Conservation (phyloP, 2,113 vertebrate species). For the Glaucidium brasilianum region DNA sequence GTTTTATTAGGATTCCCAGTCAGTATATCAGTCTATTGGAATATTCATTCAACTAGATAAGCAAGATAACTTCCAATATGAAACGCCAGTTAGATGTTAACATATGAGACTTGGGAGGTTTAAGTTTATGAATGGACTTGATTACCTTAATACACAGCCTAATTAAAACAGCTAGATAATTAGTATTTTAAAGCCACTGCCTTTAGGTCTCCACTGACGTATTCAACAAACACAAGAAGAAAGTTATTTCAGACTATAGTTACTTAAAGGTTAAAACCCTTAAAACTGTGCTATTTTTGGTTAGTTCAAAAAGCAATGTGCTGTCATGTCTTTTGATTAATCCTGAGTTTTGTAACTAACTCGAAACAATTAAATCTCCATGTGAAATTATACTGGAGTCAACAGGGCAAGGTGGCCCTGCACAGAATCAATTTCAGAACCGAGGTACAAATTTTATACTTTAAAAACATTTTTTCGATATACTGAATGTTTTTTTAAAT, state of each 20-base stretch:
- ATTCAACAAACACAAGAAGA: not conserved
- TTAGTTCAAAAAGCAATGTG: not conserved
- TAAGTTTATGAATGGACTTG: not conserved
- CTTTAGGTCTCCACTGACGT: not conserved
- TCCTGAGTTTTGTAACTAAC: not conserved
- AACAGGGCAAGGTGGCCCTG: not conserved
- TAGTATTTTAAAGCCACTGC: not conserved
- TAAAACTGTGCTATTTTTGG: not conserved
- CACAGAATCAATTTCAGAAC: not conserved
- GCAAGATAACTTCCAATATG: not conserved
- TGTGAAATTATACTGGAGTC: not conserved
- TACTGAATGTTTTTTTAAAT: not conserved
- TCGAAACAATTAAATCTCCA: not conserved
- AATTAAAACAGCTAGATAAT: not conserved
- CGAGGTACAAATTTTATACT: not conserved
- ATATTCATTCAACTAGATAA: not conserved
- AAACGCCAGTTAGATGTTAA: not conserved
- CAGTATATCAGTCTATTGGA: not conserved
- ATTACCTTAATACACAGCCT: not conserved
- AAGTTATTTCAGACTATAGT: not conserved
- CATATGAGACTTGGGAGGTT: not conserved
- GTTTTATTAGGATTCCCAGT: not conserved
- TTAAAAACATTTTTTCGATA: not conserved
- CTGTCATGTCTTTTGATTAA: not conserved
- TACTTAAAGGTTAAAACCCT: not conserved